These are phyloP conservation scores for Nomada lathburiana DNA, from an alignment of 2,888 invertebrate species.

Conservation along the genomic window DNA sequence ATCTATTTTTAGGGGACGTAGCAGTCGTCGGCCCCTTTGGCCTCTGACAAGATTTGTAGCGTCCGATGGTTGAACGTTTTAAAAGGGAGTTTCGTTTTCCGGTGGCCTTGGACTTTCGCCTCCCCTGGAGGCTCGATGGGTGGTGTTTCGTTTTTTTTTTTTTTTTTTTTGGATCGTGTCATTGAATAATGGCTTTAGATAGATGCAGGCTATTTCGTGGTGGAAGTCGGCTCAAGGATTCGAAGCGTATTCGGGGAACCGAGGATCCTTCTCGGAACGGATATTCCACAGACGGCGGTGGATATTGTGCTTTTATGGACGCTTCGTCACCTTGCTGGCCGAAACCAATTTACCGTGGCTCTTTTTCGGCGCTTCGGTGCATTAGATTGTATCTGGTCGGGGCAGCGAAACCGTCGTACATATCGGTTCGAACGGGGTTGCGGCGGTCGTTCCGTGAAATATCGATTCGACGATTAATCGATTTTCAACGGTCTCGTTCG, in stretches of 20 bases:
- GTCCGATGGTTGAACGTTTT: background rate
- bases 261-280: background rate
- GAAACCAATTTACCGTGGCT: slow-evolving; percentile 8
- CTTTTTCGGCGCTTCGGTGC: background rate
- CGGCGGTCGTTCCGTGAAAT: slow-evolving; percentile 39
- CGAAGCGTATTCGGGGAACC: slow-evolving; percentile 11
- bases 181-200: slow-evolving; percentile 10
- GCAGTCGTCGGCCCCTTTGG: background rate
- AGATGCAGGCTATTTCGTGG: slow-evolving; percentile 1
- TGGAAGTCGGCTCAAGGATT: background rate
- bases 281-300: too few relatives aligned
- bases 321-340: background rate
- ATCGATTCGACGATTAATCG: slow-evolving; percentile 67
- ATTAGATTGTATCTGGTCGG: background rate
- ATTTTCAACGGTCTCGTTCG: slow-evolving; percentile 67
- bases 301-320: background rate
- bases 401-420: background rate
- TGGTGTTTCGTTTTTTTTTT: slow-evolving; percentile 3
- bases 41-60: slow-evolving; percentile 12
- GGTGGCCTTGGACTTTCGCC: slow-evolving; percentile 34
- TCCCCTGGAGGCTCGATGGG: background rate
- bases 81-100: slow-evolving; percentile 43
- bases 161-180: background rate
- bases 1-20: slow-evolving; percentile 14
- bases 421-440: slow-evolving; percentile 1